Base-by-base conservation (phyloP, 2,888 invertebrate genomes). In the Nomada ruficornis region DNA sequence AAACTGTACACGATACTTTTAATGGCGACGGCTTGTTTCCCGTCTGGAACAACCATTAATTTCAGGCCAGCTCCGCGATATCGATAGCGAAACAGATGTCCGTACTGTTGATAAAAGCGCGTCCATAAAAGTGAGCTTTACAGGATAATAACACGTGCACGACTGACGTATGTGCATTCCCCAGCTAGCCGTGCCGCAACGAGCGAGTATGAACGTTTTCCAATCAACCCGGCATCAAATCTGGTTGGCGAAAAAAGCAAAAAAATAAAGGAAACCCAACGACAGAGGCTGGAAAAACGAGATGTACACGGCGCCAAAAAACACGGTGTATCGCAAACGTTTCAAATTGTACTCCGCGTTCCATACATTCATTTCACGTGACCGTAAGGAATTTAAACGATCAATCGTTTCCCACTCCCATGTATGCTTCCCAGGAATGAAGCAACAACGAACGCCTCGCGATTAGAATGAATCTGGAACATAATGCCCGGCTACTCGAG, bases 81-180 rank as follows among this genome's bases (percentile, higher is more conserved):
- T 83, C 77, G 82, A 83, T 83, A 54, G 76, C 55, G 70, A 65
- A 77, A 69, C 82, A 71, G 70, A 82, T 82, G 77, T 77, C 83
- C 59, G 65, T 77, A 57, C 77, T 70, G 77, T 83, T 82, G 83
- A 82, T 82, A 83, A 82, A 82, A 77, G 82, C 76, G 69, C 77
- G 62, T 73, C 82, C 69, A 70, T 82, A 77, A 83, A 83, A 82
- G 69, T 82, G 82, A 82, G 71, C 83, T 82, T 83, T 77, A 74
- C 78, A 69, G 71, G 63, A 68, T 74, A 83, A 83, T 83, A 83
- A 83, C 77, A 82, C 71, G 63, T 76, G 82, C 75, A 63, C 50
- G 67, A 20, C 59, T 76, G 81, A 82, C 81, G 76, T 54, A 59
- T 69, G 63, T 57, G 55, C 36, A 20, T 64, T 54, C 59, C n/a